A percentile compares a stretch with the other conserved stretches of the same genome.
These are phyloP conservation scores for Aphaenogaster floridana DNA, from an alignment of 1,140 invertebrate genomes.

Conservation along the genomic window DNA sequence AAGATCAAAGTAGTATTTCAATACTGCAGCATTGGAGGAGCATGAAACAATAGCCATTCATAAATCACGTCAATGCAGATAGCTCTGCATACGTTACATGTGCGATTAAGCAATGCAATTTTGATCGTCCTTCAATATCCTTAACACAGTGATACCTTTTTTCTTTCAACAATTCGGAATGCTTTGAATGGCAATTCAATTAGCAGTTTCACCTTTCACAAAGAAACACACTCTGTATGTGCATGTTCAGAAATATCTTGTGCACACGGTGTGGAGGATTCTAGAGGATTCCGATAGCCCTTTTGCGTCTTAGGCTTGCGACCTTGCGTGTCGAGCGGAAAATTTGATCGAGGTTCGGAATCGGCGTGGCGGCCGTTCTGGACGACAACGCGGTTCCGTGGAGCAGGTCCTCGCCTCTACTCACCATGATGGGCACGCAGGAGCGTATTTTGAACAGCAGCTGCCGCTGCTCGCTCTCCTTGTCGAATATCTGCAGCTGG, in stretches of 20 bases:
- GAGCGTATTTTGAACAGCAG: constrained; percentile 90
- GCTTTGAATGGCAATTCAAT: background rate
- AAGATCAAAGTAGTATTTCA: background rate
- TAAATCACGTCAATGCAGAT: background rate
- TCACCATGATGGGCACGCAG: constrained; percentile 89
- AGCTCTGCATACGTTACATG: background rate
- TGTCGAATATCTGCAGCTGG: constrained; percentile 90
- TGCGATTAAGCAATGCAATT: background rate
- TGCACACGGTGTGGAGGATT: background rate
- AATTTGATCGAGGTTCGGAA: background rate
- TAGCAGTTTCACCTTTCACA: background rate
- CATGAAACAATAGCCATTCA: background rate
- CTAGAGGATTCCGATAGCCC: background rate
- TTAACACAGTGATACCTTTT: background rate
- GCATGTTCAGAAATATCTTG: background rate
- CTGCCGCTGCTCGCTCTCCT: constrained; percentile 90
- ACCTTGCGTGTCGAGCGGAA: background rate
- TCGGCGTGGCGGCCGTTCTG: background rate
- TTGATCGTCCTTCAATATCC: background rate
- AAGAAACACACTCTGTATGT: background rate
- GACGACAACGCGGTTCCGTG: background rate
- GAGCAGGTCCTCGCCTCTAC: constrained; percentile 71
- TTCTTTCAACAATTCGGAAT: background rate
- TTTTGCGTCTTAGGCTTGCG: background rate
- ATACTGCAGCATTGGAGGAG: background rate